Base-by-base conservation (phyloP, 2,797 vertebrate species). In the Lutra lutra region DNA sequence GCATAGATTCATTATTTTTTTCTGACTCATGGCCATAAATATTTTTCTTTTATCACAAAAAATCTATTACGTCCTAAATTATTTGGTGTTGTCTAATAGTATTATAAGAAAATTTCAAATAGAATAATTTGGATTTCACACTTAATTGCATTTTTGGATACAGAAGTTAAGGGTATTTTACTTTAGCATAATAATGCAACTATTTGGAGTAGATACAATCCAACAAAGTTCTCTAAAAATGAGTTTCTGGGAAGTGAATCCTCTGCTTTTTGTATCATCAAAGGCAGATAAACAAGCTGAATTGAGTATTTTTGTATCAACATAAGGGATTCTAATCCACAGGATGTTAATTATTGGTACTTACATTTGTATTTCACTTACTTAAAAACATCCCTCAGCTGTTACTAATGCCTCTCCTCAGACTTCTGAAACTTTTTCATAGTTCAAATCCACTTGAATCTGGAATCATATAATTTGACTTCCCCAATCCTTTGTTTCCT, bases 91-190 rank as follows among this genome's bases (percentile, higher is more conserved):
- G n/a, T 58, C n/a, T 86, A 79, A 13, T 89, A 92, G 13, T 84
- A 68, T 35, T 75, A 84, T 60, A 77, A 92, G 54, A 87, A 85
- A 92, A 1, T 94, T 84, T 86, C 27, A 72, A 78, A 86, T 51
- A 72, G 40, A 43, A 43, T 78, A 27, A 89, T 88, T 92, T 94
- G 64, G 12, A 82, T 91, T 89, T 94, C n/a, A 85, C 2, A 62
- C 43, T 40, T 27, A 51, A 15, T 85, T 92, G 18, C 56, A 86
- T 91, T 95, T 96, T 88, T 90, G 58, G 40, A 85, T 78, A 40
- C 27, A 91, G 40, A 86, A 73, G 35, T 86, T 89, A 89, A 82
- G 56, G 27, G 25, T 75, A 85, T 90, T 94, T 95, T 97, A 91
- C n/a, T 93, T 43, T 83, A 64, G 58, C 27, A 82, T 77, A 66